These are phyloP conservation scores for Carcharodon carcharias DNA, from an alignment of 2,797 vertebrate species.

Conservation along the genomic window DNA sequence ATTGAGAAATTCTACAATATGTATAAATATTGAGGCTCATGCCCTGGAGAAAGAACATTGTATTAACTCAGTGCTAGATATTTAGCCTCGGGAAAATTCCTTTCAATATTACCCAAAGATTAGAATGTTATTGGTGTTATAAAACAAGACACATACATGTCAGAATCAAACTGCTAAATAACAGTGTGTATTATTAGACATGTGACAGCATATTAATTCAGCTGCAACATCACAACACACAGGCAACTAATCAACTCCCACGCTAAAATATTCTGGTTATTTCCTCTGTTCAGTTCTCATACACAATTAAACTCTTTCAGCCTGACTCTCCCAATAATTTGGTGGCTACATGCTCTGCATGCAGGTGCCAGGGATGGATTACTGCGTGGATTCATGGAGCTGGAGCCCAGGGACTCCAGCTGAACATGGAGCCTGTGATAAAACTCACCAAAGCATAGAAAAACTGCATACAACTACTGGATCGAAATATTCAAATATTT, in stretches of 20 bases:
- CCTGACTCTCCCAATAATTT: background rate
- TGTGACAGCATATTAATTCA: conserved; percentile 7
- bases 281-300: background rate
- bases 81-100: background rate
- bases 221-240: background rate
- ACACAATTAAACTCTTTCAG: background rate
- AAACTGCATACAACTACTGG: background rate
- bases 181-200: background rate
- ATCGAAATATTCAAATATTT: background rate
- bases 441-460: background rate
- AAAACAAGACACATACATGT: background rate
- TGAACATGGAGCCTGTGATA: background rate
- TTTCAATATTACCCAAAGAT: background rate
- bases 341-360: background rate
- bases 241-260: background rate
- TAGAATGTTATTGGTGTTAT: background rate
- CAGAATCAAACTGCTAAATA: background rate
- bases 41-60: background rate
- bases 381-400: background rate
- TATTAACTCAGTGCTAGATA: background rate
- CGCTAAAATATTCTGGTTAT: background rate
- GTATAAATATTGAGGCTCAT: background rate
- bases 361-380: background rate
- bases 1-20: background rate
- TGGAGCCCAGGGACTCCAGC: background rate